phyloP scores from a whole-genome alignment of 2,888 invertebrate genomes.

The Tenodera sinensis region DNA sequence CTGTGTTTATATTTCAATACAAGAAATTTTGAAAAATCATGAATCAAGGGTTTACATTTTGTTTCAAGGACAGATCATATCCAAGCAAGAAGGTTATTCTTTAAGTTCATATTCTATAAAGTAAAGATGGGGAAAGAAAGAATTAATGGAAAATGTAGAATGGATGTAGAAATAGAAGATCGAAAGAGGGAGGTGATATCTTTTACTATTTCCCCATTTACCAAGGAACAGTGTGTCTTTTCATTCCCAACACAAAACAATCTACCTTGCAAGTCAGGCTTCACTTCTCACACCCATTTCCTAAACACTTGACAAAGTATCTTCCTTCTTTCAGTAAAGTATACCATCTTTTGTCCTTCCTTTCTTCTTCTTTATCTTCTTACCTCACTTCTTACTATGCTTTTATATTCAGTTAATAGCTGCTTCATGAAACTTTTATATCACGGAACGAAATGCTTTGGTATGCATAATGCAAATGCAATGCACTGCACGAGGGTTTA shows the following conservation, averaged over 20 bases:
- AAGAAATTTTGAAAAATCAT: too few relatives aligned
- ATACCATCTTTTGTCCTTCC: background rate
- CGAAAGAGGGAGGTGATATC: background rate
- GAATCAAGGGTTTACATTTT: too few relatives aligned
- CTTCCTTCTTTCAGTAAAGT: background rate
- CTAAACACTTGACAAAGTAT: constrained; percentile 10
- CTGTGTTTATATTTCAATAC: too few relatives aligned
- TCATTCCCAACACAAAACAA: background rate
- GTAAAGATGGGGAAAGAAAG: too few relatives aligned
- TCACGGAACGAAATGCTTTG: constrained; percentile 2
- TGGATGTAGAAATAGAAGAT: too few relatives aligned
- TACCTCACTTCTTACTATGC: background rate
- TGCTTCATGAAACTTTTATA: constrained; percentile 14
- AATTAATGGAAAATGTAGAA: too few relatives aligned
- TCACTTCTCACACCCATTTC: background rate
- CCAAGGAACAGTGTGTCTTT: background rate
- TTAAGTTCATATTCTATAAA: too few relatives aligned
- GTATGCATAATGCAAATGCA: constrained; percentile 18
- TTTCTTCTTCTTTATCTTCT: background rate
- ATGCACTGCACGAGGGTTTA: background rate
- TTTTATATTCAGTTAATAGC: constrained; percentile 18
- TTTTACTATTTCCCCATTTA: background rate
- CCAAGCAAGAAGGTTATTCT: too few relatives aligned
- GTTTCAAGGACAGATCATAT: too few relatives aligned
- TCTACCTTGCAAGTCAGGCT: background rate